Percentiles rank a stretch among this genome's conserved stretches.
phyloP scores from a whole-genome alignment of 1,140 invertebrate species.

The Megalonaias nervosa region DNA sequence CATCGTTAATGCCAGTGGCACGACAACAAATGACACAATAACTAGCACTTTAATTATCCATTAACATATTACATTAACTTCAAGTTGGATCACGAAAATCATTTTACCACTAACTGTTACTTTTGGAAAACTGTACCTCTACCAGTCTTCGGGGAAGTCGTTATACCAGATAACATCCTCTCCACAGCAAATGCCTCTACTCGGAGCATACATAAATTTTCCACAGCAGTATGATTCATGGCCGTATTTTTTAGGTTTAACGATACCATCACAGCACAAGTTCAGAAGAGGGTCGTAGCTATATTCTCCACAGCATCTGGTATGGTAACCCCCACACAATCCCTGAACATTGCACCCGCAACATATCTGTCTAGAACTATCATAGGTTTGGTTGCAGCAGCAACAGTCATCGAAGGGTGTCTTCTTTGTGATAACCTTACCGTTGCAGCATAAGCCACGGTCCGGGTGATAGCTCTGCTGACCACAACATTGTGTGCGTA shows the following conservation, averaged over 20 bases:
- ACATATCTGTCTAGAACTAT: constrained; percentile 19
- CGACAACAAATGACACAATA: too few relatives aligned
- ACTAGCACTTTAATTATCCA: too few relatives aligned
- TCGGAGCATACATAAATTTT: constrained; percentile 15
- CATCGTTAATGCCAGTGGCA: too few relatives aligned
- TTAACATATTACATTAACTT: too few relatives aligned
- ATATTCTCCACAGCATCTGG: constrained; percentile 5
- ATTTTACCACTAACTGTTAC: too few relatives aligned
- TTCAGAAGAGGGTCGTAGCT: constrained; percentile 14
- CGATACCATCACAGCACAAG: constrained; percentile 9
- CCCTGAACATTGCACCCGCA: constrained; percentile 11
- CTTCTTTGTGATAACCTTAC: constrained; percentile 11
- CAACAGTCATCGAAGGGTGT: constrained; percentile 22
- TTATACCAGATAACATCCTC: constrained; percentile 7
- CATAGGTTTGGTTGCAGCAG: constrained; percentile 14
- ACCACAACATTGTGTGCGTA: constrained; percentile 15
- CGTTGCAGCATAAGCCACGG: constrained; percentile 14
- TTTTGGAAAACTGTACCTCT: too few relatives aligned
- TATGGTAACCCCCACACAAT: constrained; percentile 2
- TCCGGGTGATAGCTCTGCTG: constrained; percentile 15
- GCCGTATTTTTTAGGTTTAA: constrained; percentile 15
- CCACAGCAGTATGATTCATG: constrained; percentile 21
- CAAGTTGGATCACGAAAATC: too few relatives aligned
- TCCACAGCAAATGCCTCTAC: constrained; percentile 14
- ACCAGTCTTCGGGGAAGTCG: too few relatives aligned